Evolutionary conservation across 2,797 vertebrate genomes (phyloP).

Genomic region (Anguilla anguilla): DNA sequence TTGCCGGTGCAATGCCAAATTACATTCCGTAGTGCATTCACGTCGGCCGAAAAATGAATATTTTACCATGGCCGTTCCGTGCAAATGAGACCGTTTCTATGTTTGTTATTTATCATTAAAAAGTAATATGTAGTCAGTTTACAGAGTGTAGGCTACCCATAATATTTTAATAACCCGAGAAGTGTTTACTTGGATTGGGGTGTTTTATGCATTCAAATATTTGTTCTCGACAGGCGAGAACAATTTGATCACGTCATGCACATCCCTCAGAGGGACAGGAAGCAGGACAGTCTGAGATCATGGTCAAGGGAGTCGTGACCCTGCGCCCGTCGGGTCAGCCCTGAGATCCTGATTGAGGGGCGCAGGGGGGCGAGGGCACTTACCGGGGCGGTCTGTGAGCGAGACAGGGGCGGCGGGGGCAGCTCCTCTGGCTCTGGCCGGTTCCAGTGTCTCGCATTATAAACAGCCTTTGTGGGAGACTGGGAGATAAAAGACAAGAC

Average conservation of each 20-base stretch:
- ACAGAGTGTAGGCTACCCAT: neutral
- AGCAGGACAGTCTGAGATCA: neutral
- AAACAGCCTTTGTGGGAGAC: constrained; percentile 89
- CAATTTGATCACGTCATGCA: neutral
- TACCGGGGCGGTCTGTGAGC: constrained; percentile 78
- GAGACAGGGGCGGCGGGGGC: constrained; percentile 69
- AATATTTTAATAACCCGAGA: neutral
- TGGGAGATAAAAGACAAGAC: constrained; percentile 40
- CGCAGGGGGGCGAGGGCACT: constrained; percentile 56
- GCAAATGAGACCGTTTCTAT: neutral
- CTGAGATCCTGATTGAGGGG: neutral
- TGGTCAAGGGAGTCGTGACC: neutral
- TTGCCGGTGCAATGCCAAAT: neutral
- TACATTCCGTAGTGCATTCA: neutral
- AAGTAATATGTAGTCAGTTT: neutral
- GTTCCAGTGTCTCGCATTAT: constrained; percentile 91
- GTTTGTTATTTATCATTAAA: neutral
- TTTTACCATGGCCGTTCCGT: neutral
- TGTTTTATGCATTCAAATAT: neutral
- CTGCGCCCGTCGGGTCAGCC: neutral
- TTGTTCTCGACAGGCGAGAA: neutral
- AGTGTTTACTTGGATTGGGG: neutral
- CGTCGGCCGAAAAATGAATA: neutral
- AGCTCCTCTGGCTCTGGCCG: constrained; percentile 84
- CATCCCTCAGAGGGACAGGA: no score